Evolutionary conservation across 2,888 invertebrate genomes (phyloP), one percentile per base, ranked within the genome.

Genomic region (Tetanocera ferruginea): DNA sequence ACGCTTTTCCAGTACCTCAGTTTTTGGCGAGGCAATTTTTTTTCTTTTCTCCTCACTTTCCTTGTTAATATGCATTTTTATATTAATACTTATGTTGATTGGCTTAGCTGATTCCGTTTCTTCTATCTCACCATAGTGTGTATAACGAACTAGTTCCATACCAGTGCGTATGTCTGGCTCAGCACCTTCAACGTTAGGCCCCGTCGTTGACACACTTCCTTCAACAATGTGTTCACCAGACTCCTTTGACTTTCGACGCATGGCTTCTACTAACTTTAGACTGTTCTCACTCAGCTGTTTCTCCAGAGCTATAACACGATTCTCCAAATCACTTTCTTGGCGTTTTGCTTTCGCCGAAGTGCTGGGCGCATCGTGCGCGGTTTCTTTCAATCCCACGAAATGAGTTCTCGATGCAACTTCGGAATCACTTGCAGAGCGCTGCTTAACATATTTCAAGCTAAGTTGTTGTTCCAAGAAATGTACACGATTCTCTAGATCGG

Each of bases 391-490:
- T 55, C 76, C 77, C n/a, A 75, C 64, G 34, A 69, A 77, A 73
- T 78, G 71, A 37, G 74, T 74, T 78, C 79, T 83, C 78, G 88
- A 87, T 87, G 88, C 84, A 83, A 87, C 87, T 84, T 87, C 87
- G 87, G 87, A 87, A 88, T 87, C 87, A 87, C 87, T 87, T 87
- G 87, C 87, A 86, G 87, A 85, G 86, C 87, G 88, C 88, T 87
- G 87, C 87, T 87, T 88, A 84, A 85, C 83, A 81, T 86, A 83
- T 85, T 85, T 87, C 83, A 85, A 85, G 81, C 83, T 86, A 78
- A 88, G 82, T 85, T 88, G 85, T 83, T 84, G 86, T 82, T 87
- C 87, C 81, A 87, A 83, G 83, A 86, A 87, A 81, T 86, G 84
- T 82, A 87, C 82, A 79, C 88, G 88, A 83, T 87, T 87, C 83